Base-by-base conservation (phyloP, 2,797 vertebrate species). In the Erpetoichthys calabaricus region DNA sequence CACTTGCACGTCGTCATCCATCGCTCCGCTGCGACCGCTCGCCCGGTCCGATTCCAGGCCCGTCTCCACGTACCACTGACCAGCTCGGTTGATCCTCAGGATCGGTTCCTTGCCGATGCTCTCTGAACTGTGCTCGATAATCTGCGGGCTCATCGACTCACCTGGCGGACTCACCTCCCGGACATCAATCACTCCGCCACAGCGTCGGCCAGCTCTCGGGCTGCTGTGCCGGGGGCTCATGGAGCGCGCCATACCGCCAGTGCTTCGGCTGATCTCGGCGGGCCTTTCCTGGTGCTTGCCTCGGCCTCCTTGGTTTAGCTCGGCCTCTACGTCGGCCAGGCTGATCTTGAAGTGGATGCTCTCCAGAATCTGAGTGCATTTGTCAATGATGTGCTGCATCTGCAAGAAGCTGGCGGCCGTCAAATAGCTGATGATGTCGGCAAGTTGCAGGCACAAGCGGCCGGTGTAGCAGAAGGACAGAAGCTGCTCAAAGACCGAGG, bases 361-460 rank as follows among this genome's bases (percentile, higher is more conserved):
- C 76, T 98, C 95, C 1, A 98, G 84, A 72, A 98, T 94, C 80
- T 94, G 92, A 0, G 94, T 98, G 75, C 95, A 98, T 65, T 94
- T 94, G 80, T 98, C 94, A 61, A 98, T 98, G 63, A 98, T 92
- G 74, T 97, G 92, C 75, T 98, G 94, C 94, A 98, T 98, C 78
- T 98, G 95, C 67, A 98, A 78, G 80, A 98, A 98, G 67, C 94
- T 97, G 70, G 95, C 95, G 0, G 95, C 95, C 0, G 94, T 98
- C 70, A 98, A 79, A 80, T 97, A 98, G 69, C 92, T 97, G 79
- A 98, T 95, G 76, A 98, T 97, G 78, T 98, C 95, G 0, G 91
- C 89, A 58, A 97, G 83, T 73, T 97, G 93, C 73, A 99, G 82
- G 63, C 91, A 90, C 60, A 98, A 89, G 45, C 94, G 84, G 2